Base-by-base conservation (phyloP, 2,888 invertebrate genomes). In the Drosophila ezoana region DNA sequence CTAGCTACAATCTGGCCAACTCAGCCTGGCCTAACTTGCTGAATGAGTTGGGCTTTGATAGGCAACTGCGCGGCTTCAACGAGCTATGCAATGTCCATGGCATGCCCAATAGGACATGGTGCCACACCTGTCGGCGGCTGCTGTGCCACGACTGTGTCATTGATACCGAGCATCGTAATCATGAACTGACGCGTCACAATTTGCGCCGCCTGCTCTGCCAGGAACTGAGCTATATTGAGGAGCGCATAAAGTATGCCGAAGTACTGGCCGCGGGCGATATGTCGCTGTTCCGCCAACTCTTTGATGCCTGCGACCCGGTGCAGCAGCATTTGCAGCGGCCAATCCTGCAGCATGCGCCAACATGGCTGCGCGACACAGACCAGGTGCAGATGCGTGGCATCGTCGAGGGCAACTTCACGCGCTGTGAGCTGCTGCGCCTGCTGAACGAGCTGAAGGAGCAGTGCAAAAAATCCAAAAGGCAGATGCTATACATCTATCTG, bases 91-190 rank as follows among this genome's bases (percentile, higher is more conserved):
- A 95, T 95, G 91, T 94, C 94, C 91, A 94, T 94, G n/a, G 72
- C 95, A 95, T 90, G 95, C 95, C 74, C 54, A 93, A 95, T 84
- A 94, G 95, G 23, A 92, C 95, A 67, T 96, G 95, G 95, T 96
- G 96, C 91, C 94, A 94, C 81, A 94, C 94, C 62, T 95, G 95
- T 90, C 93, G 94, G 77, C 92, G 93, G 63, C 93, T 94, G 10
- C 13, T 59, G 16, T 59, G 59, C 5, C 3, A 0, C 4, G 10
- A 1, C 11, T 59, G 59, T 16, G 13, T 23, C 8, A 1, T 1
- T 1, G 6, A 2, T 18, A 18, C 0, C 9, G 51, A 43, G 1
- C 59, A 59, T 5, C 0, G 1, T 2, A 5, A 37, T 14, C 59
- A 59, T 18, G 11, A 8, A 2, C 2, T 18, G 10, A n/a, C n/a